Percentiles rank a stretch among this genome's conserved stretches.
These are phyloP conservation scores for Spea hammondii DNA, from an alignment of 2,797 vertebrate genomes.

Conservation along the genomic window DNA sequence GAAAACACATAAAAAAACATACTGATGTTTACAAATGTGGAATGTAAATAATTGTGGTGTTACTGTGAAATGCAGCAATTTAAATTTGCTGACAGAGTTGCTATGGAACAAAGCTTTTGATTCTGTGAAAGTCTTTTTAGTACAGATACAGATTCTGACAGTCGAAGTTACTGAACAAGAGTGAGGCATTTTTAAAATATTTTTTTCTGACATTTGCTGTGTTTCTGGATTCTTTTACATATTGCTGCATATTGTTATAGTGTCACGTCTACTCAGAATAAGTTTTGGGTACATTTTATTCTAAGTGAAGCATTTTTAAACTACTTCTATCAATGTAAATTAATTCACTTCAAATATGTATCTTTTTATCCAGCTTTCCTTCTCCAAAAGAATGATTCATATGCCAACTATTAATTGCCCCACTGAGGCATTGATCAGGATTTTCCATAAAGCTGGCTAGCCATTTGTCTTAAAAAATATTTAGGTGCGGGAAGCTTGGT, in stretches of 20 bases:
- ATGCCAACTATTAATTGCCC: no score
- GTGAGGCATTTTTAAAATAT: slow-evolving; percentile 64
- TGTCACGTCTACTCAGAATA: slow-evolving; percentile 59
- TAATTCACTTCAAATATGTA: no score
- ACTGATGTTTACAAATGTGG: slow-evolving; percentile 63
- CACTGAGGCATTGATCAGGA: no score
- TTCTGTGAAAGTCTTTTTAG: slow-evolving; percentile 62
- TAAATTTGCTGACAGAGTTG: slow-evolving; percentile 66
- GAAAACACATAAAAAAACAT: slow-evolving; percentile 57
- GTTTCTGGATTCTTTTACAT: slow-evolving; percentile 63
- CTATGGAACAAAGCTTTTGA: slow-evolving; percentile 65
- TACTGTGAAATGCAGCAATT: slow-evolving; percentile 59
- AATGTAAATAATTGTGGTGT: slow-evolving; percentile 59
- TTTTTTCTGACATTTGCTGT: slow-evolving; percentile 63
- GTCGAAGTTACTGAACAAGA: slow-evolving; percentile 68
- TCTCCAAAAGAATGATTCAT: no score
- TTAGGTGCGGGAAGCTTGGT: no score
- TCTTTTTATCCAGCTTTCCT: no score
- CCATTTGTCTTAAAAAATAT: no score
- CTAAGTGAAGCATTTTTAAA: not conserved
- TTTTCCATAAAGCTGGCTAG: no score
- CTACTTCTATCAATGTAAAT: no score
- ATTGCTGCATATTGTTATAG: slow-evolving; percentile 61
- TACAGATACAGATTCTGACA: slow-evolving; percentile 60
- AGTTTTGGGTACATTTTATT: slow-evolving; percentile 10